These are phyloP conservation scores for Sitobion miscanthi DNA, from an alignment of 1,140 invertebrate genomes.

Conservation along the genomic window DNA sequence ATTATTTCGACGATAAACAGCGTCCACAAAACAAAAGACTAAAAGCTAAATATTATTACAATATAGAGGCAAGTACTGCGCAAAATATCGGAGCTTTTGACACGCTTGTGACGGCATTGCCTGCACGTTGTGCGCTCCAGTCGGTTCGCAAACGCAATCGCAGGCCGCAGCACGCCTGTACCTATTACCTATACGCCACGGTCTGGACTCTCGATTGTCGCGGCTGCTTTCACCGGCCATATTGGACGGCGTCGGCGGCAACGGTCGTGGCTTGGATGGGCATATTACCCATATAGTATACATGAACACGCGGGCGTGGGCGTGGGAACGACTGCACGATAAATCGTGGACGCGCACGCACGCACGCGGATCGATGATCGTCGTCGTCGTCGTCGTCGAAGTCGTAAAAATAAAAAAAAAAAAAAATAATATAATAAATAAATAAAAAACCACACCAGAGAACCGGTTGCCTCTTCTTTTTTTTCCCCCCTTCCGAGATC, in stretches of 20 bases:
- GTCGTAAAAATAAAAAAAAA: constrained; percentile 51
- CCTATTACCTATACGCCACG: not conserved
- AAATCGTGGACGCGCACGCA: constrained; percentile 51
- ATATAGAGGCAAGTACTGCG: not conserved
- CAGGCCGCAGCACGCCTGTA: not conserved
- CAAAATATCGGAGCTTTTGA: not conserved
- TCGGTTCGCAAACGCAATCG: not conserved
- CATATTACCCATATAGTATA: not conserved
- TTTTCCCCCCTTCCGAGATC: not conserved
- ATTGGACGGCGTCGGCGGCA: constrained; percentile 13
- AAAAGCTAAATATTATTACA: not conserved
- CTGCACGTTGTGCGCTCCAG: not conserved
- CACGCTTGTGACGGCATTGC: not conserved
- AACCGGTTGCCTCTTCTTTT: constrained; percentile 52
- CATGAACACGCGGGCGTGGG: constrained; percentile 46
- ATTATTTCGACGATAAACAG: not conserved
- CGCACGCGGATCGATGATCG: constrained; percentile 54
- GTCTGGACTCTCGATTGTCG: not conserved
- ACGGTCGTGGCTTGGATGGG: not conserved
- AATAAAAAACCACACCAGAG: constrained; percentile 54
- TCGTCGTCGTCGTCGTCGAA: constrained; percentile 30
- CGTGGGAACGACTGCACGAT: constrained; percentile 54
- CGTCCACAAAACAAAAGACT: no score
- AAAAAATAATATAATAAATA: constrained; percentile 43
- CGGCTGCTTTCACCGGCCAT: constrained; percentile 40